Base-by-base conservation (phyloP, 1,140 invertebrate species). In the Campoletis sonorensis region DNA sequence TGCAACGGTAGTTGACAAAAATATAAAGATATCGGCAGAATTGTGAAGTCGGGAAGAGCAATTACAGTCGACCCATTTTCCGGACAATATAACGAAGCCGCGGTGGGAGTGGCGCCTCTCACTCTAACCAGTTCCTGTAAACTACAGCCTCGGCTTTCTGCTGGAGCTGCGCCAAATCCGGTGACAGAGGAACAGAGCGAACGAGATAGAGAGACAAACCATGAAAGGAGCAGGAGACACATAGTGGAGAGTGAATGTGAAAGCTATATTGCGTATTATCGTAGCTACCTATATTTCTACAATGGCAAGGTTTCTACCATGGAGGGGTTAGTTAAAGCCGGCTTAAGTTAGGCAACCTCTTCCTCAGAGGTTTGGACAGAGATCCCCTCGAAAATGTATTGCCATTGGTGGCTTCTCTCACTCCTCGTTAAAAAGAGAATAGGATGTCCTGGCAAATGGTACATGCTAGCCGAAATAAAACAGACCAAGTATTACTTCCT, bases 41-140 rank as follows among this genome's bases (percentile, higher is more conserved):
- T 83, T 83, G 83, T 84, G 67, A 85, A 81, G 84, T 86, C 5
- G 51, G 26, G n/a, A 7, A 21, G 27, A 80, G 88, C 89, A 91
- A 91, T 91, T 91, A 91, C 86, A 88, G 85, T 84, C 89, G 90
- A 91, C 90, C 90, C 86, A 91, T 90, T 91, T 91, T 89, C 86
- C 87, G 83, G 89, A 90, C 90, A 90, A 91, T 91, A 90, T 78
- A 78, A 78, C 76, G 58, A 78, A 67, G 33, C 88, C 89, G 88
- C 88, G 86, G 87, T 86, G 85, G 23, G 87, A 88, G 89, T 86
- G 83, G 86, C 40, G 68, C 68, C 67, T 81, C 76, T 78, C 58
- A 77, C 73, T 64, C 54, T 45, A 58, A 18, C 23, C 21, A 78
- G 58, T 61, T 26, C 33, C 76, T 40, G 73, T 77, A 64, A 70